Base-by-base conservation (phyloP, 2,797 vertebrate species). In the Brotula barbata region DNA sequence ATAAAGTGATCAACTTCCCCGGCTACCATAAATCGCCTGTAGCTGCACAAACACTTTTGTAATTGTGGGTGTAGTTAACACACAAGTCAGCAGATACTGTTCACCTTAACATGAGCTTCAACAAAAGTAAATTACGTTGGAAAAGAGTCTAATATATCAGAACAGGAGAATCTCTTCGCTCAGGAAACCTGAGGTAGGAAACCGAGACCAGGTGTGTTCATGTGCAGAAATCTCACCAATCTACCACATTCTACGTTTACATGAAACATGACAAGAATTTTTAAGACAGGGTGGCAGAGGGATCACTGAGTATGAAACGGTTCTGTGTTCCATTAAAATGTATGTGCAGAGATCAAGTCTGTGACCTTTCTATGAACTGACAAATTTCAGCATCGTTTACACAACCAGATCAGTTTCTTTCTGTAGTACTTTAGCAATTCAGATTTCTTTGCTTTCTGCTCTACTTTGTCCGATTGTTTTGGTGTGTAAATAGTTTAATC, bases 171-270 rank as follows among this genome's bases (percentile, higher is more conserved):
- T 37, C 48, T 47, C 25, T 5, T 67, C 46, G 62, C 34, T 21
- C 33, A 16, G 23, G 48, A 54, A 65, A 61, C 25, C 41, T 47
- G 73, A 78, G 17, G 37, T 4, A 13, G 42, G 33, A 72, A 61
- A 49, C 40, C 13, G 56, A 71, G 36, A 57, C 20, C 2, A 15
- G 43, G 34, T 12, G 25, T 28, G 13, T 47, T 37, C 52, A 20
- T 46, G n/a, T 14, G 6, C 28, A 28, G 36, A 60, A 48, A 65
- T 61, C 52, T 52, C 60, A 64, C 52, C 53, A 16, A 53, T 22
- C 10, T 19, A 6, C 51, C 1, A 74, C 43, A 61, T 78, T 71
- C 57, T 62, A 54, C 73, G 17, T 68, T 55, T 17, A 52, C 43
- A 28, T 41, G 64, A 51, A 43, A 55, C 57, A 21, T 45, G 1